Conservation (phyloP, 2,888 invertebrate genomes). For the Eristalis intricaria region DNA sequence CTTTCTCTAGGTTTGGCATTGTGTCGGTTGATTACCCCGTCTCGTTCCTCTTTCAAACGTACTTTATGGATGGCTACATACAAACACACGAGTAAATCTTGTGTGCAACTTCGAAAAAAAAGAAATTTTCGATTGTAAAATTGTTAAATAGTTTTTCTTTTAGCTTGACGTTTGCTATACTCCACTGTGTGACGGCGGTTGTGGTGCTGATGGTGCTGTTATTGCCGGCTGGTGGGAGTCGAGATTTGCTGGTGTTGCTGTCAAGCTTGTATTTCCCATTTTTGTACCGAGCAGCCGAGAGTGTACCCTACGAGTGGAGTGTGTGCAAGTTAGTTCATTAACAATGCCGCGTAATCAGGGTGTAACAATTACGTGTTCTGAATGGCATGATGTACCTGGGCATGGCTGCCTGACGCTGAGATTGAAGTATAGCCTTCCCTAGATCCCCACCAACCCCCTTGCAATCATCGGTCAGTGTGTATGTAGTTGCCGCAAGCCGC, state of each 20-base stretch:
- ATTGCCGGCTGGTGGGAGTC: not conserved
- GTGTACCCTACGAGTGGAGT: slow-evolving; percentile 9
- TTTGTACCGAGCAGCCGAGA: slow-evolving; percentile 5
- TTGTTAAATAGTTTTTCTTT: slow-evolving; percentile 52
- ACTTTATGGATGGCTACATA: not conserved
- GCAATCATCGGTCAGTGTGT: not conserved
- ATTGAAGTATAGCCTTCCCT: not conserved
- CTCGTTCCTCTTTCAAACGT: not conserved
- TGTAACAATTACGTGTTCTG: slow-evolving; percentile 72
- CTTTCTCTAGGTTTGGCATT: slow-evolving; percentile 67
- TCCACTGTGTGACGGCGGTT: not conserved
- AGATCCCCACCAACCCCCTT: not conserved
- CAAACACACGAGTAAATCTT: not conserved
- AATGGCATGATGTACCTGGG: slow-evolving; percentile 66
- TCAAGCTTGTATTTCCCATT: slow-evolving; percentile 50
- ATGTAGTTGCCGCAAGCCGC: not conserved
- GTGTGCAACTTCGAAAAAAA: slow-evolving; percentile 61
- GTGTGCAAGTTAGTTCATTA: slow-evolving; percentile 66
- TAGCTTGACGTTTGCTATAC: not conserved
- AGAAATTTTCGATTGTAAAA: slow-evolving; percentile 68
- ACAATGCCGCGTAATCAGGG: slow-evolving; percentile 71
- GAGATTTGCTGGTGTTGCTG: not conserved
- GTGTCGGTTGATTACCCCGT: slow-evolving; percentile 31
- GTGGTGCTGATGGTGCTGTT: not conserved
- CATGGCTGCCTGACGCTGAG: slow-evolving; percentile 28